Base-by-base conservation (phyloP, 2,797 vertebrate species). In the Siniperca obscura region DNA sequence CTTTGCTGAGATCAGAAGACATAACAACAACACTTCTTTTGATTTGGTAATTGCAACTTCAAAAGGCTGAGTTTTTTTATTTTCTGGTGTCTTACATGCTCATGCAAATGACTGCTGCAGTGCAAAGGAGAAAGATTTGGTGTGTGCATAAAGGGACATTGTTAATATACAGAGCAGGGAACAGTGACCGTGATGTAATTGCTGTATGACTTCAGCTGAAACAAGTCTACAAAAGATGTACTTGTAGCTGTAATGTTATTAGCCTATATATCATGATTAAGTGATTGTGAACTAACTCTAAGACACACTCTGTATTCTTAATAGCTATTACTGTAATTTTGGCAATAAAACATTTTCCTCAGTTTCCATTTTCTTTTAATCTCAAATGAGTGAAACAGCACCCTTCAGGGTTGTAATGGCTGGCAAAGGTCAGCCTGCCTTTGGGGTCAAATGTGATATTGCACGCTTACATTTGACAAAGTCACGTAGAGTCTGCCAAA, bases 1-100 rank as follows among this genome's bases (percentile, higher is more conserved):
- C 48, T 50, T 46, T 68, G 59, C 70, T 60, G 38, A 76, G 48
- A 73, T 69, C 68, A 69, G 36, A 64, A 40, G 34, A 78, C 22
- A 27, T 0, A 6, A 25, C 27, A 66, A 19, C 9, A 52, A 36
- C 4, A 52, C 21, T 7, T 50, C n/a, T 62, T 30, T 46, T 59
- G 48, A 65, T 61, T 67, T 65, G 27, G 11, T 21, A 59, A 65
- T 40, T 48, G 30, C 19, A 50, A 30, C 17, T 56, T 80, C 34
- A 67, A 80, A 72, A 14, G 55, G 25, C 64, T 52, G 10, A 34
- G 34, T 46, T 4, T 16, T 13, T 67, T 36, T 59, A 36, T 62
- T 66, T 48, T 22, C 60, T 53, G 56, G 25, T 4, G n/a, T 59
- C 40, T 19, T 5, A n/a, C 21, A 4, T 14, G 4, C 5, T 30